Base-by-base conservation (phyloP, 2,797 vertebrate species). In the Siniperca undulata region DNA sequence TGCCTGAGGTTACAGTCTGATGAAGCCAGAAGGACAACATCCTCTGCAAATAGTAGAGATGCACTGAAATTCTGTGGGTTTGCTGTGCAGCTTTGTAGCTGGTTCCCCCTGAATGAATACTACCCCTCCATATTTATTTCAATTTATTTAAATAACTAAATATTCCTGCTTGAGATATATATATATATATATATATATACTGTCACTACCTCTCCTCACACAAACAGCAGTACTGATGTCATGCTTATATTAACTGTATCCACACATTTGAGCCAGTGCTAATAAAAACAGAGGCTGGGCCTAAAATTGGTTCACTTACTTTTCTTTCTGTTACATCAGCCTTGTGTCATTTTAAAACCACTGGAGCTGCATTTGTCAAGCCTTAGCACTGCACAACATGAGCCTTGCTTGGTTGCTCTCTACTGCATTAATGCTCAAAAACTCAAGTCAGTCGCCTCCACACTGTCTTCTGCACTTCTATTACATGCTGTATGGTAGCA, bases 401-500 rank as follows among this genome's bases (percentile, higher is more conserved):
- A 61, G 24, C 53, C 55, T 34, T 42, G 55, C 40, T 22, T 48
- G 38, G 36, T 22, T 69, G 58, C 68, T 77, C 19, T 80, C 42
- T 40, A 24, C 61, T 50, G 68, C 68, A 52, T 48, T 55, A 67
- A 80, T 55, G 55, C 79, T 81, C 59, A 70, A 62, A 87, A 66
- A 60, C 67, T 27, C 61, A 24, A 66, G 69, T 52, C 52, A 46
- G 50, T 38, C 19, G 10, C 56, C 36, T 27, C n/a, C 40, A 24
- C 67, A 3, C 58, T 70, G 52, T 59, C 55, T 53, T 19, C 38
- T 96, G 97, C 95, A 4, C 95, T 0, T 93, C 95, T 97, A 92
- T 94, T 97, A 94, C 62, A 81, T 62, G 79, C 6, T 87, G 60
- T 91, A 83, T 81, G 97, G 97, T 97, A 97, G 83, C 40, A 88